Evolutionary conservation across 2,797 vertebrate species (phyloP).

Genomic region (Siniperca scherzeri): DNA sequence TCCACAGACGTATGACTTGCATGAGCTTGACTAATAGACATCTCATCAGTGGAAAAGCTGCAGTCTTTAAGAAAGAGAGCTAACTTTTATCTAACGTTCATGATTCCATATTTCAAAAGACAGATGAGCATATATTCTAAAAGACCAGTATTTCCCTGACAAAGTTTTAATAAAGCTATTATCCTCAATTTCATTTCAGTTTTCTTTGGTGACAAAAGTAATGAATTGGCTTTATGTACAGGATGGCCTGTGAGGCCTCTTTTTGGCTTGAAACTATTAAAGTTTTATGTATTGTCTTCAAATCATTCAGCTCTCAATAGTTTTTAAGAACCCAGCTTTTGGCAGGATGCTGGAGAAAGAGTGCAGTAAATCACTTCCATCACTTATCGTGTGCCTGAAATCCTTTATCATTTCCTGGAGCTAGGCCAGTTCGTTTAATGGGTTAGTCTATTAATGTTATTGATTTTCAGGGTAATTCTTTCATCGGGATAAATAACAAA

Average conservation of each 20-base stretch:
- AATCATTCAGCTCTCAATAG: not conserved
- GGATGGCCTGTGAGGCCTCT: no score
- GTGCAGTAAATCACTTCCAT: slow-evolving; percentile 26
- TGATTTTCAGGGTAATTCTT: slow-evolving; percentile 54
- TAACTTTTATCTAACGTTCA: not conserved
- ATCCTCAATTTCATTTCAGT: not conserved
- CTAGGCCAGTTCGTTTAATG: slow-evolving; percentile 34
- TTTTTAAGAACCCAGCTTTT: slow-evolving; percentile 11
- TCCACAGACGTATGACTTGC: slow-evolving; percentile 10
- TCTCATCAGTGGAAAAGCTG: not conserved
- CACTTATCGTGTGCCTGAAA: slow-evolving; percentile 16
- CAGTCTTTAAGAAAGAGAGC: not conserved
- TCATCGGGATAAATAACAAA: slow-evolving; percentile 43
- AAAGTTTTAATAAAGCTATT: not conserved
- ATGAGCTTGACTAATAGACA: not conserved
- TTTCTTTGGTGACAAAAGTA: slow-evolving; percentile 7
- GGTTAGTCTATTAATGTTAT: slow-evolving; percentile 56
- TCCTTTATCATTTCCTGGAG: slow-evolving; percentile 22
- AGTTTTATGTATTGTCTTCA: slow-evolving; percentile 15
- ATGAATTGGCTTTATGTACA: not conserved
- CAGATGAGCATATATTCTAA: not conserved
- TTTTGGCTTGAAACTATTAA: not conserved
- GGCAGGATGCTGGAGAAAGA: slow-evolving; percentile 3
- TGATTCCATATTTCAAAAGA: not conserved
- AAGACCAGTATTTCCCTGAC: not conserved